phyloP scores from a whole-genome alignment of 2,888 invertebrate species.

The Rhagonycha lutea region DNA sequence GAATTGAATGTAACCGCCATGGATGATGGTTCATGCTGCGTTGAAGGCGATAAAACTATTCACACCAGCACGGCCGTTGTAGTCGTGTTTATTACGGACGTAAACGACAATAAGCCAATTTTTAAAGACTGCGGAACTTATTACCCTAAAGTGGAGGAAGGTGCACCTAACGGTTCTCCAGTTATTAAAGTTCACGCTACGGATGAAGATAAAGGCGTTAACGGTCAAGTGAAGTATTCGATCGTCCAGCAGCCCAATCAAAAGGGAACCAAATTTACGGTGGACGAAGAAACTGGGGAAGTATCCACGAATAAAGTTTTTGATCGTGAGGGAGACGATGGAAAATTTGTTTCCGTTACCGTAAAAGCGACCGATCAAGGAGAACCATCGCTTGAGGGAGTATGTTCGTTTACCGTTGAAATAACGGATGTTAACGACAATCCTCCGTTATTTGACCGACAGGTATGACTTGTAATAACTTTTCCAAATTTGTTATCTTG shows the following conservation, averaged over 20 bases:
- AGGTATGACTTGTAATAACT: conserved; percentile 63
- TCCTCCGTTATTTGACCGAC: conserved; percentile 91
- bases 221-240: conserved; percentile 95
- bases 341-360: conserved; percentile 94
- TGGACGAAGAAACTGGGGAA: conserved; percentile 93
- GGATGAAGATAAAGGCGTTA: conserved; percentile 95
- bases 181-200: conserved; percentile 91
- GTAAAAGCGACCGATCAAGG: conserved; percentile 98
- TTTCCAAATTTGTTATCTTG: background rate
- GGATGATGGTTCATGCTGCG: conserved; percentile 97
- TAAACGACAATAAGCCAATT: conserved; percentile 95
- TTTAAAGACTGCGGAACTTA: conserved; percentile 94
- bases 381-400: conserved; percentile 95
- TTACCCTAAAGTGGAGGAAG: conserved; percentile 92
- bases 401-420: conserved; percentile 97
- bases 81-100: conserved; percentile 95
- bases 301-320: conserved; percentile 95
- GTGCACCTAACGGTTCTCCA: conserved; percentile 90
- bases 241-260: conserved; percentile 95
- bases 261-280: conserved; percentile 93
- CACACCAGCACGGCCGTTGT: conserved; percentile 95
- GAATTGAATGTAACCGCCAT: conserved; percentile 95
- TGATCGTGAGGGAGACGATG: conserved; percentile 95
- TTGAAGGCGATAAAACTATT: conserved; percentile 82
- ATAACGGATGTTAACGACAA: conserved; percentile 98